Percentiles rank a stretch among this genome's conserved stretches.
phyloP scores from a whole-genome alignment of 2,113 vertebrate genomes.

The Zapus hudsonius region DNA sequence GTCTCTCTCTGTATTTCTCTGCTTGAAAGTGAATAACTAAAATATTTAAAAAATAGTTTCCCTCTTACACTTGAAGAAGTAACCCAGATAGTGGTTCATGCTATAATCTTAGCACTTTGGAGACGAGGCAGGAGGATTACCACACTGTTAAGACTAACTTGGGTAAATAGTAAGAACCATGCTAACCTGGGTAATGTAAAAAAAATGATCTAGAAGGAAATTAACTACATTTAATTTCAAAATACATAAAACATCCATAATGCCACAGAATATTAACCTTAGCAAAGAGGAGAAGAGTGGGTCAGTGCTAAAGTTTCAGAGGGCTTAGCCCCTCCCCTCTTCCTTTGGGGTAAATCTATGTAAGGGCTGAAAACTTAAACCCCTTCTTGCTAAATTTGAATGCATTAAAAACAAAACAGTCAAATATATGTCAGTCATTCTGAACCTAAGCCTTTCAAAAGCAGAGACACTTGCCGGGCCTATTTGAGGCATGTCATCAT shows the following conservation, averaged over 20 bases:
- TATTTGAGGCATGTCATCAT: neutral
- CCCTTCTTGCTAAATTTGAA: neutral
- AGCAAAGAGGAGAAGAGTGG: slow-evolving; percentile 23
- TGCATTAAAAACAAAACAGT: neutral
- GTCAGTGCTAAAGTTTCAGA: neutral
- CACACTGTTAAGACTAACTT: no score
- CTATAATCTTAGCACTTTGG: no score
- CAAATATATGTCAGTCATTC: neutral
- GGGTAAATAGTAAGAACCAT: no score
- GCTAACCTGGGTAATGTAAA: no score
- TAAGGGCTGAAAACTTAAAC: neutral
- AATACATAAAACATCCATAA: neutral
- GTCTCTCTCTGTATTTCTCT: no score
- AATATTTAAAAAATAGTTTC: no score
- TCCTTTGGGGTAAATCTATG: neutral
- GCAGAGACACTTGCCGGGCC: neutral
- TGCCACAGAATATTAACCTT: neutral
- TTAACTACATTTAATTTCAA: neutral
- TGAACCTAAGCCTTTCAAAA: neutral
- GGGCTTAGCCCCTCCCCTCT: neutral
- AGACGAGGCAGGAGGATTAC: no score
- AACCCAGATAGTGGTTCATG: neutral
- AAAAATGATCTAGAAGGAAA: no score
- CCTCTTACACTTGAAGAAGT: neutral
- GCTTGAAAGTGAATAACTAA: no score